These are phyloP conservation scores for Phyllotreta striolata DNA, from an alignment of 2,888 invertebrate species.

Conservation along the genomic window DNA sequence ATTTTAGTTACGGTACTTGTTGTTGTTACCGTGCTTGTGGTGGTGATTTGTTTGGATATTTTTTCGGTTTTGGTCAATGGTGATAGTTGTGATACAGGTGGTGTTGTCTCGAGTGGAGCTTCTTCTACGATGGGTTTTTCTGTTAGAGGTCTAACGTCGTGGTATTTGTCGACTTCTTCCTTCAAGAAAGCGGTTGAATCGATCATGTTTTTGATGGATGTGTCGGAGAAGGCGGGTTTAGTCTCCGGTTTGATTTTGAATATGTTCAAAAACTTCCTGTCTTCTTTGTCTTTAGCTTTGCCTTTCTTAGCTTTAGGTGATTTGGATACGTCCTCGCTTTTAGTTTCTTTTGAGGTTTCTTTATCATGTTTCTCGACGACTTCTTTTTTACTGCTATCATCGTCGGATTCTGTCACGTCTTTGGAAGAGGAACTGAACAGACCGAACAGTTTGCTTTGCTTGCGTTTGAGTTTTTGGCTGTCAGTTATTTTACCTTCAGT, in stretches of 20 bases:
- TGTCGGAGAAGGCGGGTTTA: slow-evolving; percentile 43
- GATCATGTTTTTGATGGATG: slow-evolving; percentile 49
- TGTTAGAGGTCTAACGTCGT: slow-evolving; percentile 48
- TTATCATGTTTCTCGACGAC: slow-evolving; percentile 57
- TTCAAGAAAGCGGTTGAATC: slow-evolving; percentile 49
- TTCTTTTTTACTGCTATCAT: slow-evolving; percentile 49
- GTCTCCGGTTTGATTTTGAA: slow-evolving; percentile 45
- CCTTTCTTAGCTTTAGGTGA: slow-evolving; percentile 35
- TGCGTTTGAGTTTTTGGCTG: slow-evolving; percentile 50
- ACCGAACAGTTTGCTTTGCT: slow-evolving; percentile 54
- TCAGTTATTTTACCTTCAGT: slow-evolving; percentile 40
- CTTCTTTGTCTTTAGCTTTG: slow-evolving; percentile 41
- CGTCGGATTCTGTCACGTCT: slow-evolving; percentile 55
- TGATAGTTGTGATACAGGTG: not conserved
- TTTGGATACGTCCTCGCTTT: slow-evolving; percentile 22
- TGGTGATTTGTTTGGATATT: not conserved
- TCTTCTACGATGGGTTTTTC: not conserved
- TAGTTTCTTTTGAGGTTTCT: slow-evolving; percentile 53
- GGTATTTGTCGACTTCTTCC: slow-evolving; percentile 51
- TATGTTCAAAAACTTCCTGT: slow-evolving; percentile 46
- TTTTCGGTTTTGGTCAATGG: not conserved
- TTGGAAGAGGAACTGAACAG: slow-evolving; percentile 54
- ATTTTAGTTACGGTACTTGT: too few relatives aligned
- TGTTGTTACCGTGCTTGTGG: not conserved
- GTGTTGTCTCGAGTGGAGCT: not conserved